Evolutionary conservation across 64 coral and sea anemone genomes (phyloP), one percentile per base, ranked within the genome.

Genomic region (Platygyra sinensis): DNA sequence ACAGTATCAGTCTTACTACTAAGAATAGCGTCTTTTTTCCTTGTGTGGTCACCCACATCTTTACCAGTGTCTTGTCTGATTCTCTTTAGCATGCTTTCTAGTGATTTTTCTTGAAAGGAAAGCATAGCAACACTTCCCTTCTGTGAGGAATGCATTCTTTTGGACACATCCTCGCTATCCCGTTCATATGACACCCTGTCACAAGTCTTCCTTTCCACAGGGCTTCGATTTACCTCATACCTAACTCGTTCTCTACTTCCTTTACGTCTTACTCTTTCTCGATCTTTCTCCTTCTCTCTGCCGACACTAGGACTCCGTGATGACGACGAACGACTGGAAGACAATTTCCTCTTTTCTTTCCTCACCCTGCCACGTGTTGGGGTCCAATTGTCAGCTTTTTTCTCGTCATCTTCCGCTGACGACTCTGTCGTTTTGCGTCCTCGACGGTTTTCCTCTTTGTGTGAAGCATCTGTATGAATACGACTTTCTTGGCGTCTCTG

Each of bases 51-150:
- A 52, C 30, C 30, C 14, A 12, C n/a, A 50, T 72, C 63, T 39
- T 85, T 72, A 5, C 39, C 63, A 67, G 62, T 85, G 19, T 72
- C 20, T 24, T 64, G 22, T 85, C 81, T 85, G 38, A 85, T 72
- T 28, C 62, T 85, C 36, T 69, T 85, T 6, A 85, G 62, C 63
- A 52, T 25, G 13, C 38, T 29, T 24, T 67, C 38, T 0, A 85
- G 30, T 13, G 67, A 72, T 28, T 39, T 42, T 71, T 85, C 38
- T 19, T 51, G 3, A 27, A 72, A 49, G 0, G 22, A 14, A 20
- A 63, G 28, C 22, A 51, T 0, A 3, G 81, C 36, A 49, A 2
- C 11, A 72, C 63, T 39, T 0, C 22, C 2, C 20, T 10, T 51
- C 10, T 12, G 9, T 39, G 19, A 5, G 10, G 39, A 50, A 22